These are phyloP conservation scores for Pseudobourletiella spinata DNA, from an alignment of 1,140 invertebrate genomes.

Conservation along the genomic window DNA sequence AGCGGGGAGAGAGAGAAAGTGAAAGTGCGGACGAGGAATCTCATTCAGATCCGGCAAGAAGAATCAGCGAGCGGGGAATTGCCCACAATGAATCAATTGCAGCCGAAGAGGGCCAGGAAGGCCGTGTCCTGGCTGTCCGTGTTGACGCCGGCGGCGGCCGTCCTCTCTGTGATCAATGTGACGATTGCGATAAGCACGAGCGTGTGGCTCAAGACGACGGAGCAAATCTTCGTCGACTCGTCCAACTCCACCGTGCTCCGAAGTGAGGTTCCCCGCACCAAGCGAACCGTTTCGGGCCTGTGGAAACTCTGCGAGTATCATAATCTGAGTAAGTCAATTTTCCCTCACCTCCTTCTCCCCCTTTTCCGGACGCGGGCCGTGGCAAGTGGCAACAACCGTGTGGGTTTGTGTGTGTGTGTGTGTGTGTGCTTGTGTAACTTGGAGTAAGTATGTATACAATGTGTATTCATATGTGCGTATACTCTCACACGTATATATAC, in stretches of 20 bases:
- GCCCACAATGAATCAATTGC: constrained; percentile 11
- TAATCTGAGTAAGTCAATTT: constrained; percentile 8
- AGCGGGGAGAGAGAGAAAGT: too few species aligned
- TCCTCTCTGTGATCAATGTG: constrained; percentile 53
- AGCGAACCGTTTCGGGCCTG: constrained; percentile 57
- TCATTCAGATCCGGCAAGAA: too few species aligned
- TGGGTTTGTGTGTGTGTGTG: too few species aligned
- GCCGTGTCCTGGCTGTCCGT: constrained; percentile 35
- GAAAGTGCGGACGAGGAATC: too few species aligned
- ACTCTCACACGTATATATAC: too few species aligned
- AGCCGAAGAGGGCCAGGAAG: constrained; percentile 16
- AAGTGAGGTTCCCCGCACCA: constrained; percentile 50
- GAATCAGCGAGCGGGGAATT: too few species aligned
- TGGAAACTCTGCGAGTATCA: constrained; percentile 52
- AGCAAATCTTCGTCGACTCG: constrained; percentile 48
- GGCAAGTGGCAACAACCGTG: too few species aligned
- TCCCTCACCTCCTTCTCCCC: too few species aligned
- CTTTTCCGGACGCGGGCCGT: too few species aligned
- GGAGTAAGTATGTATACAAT: too few species aligned
- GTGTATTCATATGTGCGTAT: too few species aligned
- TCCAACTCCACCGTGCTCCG: constrained; percentile 50
- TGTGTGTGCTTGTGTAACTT: too few species aligned
- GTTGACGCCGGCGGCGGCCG: constrained; percentile 54
- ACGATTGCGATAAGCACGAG: constrained; percentile 56
- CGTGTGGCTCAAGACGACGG: constrained; percentile 60